Conservation (phyloP, 2,113 vertebrate species). For the Rhinolophus sinicus region DNA sequence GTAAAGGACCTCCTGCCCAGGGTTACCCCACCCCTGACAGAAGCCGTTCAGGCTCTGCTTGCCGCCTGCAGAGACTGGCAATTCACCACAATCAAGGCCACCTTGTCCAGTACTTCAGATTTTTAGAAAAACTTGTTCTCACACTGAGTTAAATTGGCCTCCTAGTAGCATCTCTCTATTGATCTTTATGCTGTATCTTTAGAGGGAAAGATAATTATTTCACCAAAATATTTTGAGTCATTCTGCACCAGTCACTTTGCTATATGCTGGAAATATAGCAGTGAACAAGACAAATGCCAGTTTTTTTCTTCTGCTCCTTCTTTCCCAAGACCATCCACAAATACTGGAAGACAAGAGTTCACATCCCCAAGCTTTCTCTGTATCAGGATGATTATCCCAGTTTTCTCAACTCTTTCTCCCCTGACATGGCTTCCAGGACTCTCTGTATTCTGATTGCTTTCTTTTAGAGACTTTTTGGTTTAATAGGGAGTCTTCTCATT, state of each 20-base stretch:
- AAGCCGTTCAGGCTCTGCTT: background rate
- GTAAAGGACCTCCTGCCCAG: background rate
- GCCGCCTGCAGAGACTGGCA: background rate
- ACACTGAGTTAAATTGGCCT: background rate
- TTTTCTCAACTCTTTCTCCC: background rate
- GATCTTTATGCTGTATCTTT: background rate
- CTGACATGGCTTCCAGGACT: background rate
- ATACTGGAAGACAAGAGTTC: background rate
- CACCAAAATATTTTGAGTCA: background rate
- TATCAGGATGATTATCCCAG: background rate
- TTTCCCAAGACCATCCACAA: background rate
- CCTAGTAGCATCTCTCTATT: background rate
- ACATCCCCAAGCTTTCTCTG: background rate
- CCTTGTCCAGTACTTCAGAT: background rate
- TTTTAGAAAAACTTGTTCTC: background rate
- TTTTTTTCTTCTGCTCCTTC: background rate
- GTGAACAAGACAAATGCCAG: background rate
- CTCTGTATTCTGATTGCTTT: background rate
- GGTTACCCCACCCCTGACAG: accelerated
- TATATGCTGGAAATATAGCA: background rate
- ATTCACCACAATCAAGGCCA: background rate
- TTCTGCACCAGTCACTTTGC: background rate
- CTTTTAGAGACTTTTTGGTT: background rate
- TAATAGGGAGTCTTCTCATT: background rate
- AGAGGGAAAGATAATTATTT: background rate